Evolutionary conservation across 2,888 invertebrate species (phyloP), one percentile per base, ranked within the genome.

Genomic region (Acleris cristana): DNA sequence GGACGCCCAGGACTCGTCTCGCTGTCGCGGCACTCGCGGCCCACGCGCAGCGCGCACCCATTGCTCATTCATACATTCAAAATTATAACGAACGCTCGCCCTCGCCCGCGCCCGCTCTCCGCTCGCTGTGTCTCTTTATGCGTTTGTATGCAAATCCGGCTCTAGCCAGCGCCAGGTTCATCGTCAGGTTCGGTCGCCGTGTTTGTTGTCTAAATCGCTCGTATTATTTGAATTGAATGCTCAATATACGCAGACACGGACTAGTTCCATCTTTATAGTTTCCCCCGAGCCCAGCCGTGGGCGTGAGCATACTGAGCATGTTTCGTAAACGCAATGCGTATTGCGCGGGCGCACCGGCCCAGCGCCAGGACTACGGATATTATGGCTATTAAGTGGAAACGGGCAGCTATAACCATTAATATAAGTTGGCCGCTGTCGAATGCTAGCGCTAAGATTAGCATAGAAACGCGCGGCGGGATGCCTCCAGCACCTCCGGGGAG

Each of bases 41-140:
- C 79, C 73, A 81, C 81, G 78, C 81, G 80, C 82, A 85, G 81
- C 85, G 86, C 75, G 77, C 86, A 82, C 84, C 82, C 82, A 89
- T 89, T 92, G 88, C 90, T 90, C 92, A 92, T 92, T 92, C 92
- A 92, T 92, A 90, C 92, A 92, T 92, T 91, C 90, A 90, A 90
- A 89, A 90, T 90, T 85, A 92, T 90, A 91, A 91, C 91, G 88
- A 90, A 88, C 84, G 82, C 84, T 87, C 89, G 87, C 90, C 91
- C 91, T 90, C 91, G 87, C 92, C 92, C 89, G 89, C 87, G 83
- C 82, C 81, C 76, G 84, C 80, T 82, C 76, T 81, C 81, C 76
- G 84, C 79, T 83, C 81, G 83, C 81, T 81, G 79, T 85, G 85
- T 86, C 86, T 86, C 84, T 83, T 77, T 85, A 83, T 85, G 85